Evolutionary conservation across 2,797 vertebrate species (phyloP), one percentile per base, ranked within the genome.

Genomic region (Helicolenus hilgendorfi): DNA sequence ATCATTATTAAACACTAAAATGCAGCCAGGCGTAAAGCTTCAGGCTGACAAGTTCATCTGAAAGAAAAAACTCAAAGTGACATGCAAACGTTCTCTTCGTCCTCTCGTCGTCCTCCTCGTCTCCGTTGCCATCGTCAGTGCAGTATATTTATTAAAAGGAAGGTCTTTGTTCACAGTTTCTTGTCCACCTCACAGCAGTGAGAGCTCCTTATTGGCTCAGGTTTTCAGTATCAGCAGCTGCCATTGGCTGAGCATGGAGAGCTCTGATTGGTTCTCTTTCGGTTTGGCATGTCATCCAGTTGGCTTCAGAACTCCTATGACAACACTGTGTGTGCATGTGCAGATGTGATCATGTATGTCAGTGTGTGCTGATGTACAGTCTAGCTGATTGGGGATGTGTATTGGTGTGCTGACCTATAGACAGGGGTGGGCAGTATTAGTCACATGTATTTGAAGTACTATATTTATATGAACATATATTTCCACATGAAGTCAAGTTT

Each of bases 1-100:
- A 92, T 88, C 45, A 81, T 89, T 69, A 88, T 89, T 87, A 89
- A 93, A 94, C 91, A 94, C 88, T 93, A 92, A 90, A 89, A 89
- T 78, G 81, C 89, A 93, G 92, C 93, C 92, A 87, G 85, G 60
- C 65, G 60, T 69, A 85, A 86, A 85, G 89, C 80, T 87, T 91
- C 77, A 84, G 93, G 87, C 94, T 92, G 95, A 86, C 59, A 76
- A 85, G 77, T 86, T 93, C 59, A 81, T 92, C 84, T 64, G 72
- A 84, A 91, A 88, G 41, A 78, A 91, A 93, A 79, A 92, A 90
- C 58, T 71, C 35, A 92, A 93, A 92, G 78, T 93, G 86, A 93
- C 95, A 96, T 95, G 92, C 94, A 94, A 91, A 87, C 41, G 38
- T 84, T 88, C 71, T 87, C 56, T 14, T 82, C 27, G 5, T 83